Percentiles rank a stretch among this genome's conserved stretches.
These are phyloP conservation scores for Aricia agestis DNA, from an alignment of 1,140 invertebrate species.

Conservation along the genomic window DNA sequence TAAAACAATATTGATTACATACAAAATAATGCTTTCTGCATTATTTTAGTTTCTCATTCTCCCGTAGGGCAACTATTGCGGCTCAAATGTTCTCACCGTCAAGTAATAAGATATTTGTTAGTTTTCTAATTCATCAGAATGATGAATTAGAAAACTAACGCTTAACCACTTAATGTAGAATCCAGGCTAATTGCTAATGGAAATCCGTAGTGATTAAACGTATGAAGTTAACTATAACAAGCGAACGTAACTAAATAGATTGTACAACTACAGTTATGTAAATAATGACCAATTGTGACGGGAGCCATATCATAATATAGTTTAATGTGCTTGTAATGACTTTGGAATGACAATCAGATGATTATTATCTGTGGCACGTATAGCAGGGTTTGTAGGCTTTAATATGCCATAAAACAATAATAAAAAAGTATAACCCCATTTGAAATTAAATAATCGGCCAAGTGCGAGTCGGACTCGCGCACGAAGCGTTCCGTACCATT, in stretches of 20 bases:
- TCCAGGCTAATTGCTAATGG: conserved; percentile 9
- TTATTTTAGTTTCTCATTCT: too few species aligned
- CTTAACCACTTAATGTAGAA: not conserved
- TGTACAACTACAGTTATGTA: not conserved
- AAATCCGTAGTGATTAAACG: not conserved
- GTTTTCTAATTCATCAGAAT: too few species aligned
- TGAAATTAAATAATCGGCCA: too few species aligned
- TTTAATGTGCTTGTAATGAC: conserved; percentile 1
- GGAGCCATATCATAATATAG: not conserved
- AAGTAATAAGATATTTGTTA: not conserved
- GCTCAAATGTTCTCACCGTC: too few species aligned
- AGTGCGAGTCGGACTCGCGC: too few species aligned
- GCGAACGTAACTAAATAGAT: not conserved
- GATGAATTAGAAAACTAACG: not conserved
- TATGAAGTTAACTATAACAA: conserved; percentile 3
- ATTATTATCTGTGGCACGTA: not conserved
- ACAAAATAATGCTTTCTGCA: too few species aligned
- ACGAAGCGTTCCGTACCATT: too few species aligned
- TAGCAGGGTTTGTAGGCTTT: too few species aligned
- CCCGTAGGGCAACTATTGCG: too few species aligned
- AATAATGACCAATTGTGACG: conserved; percentile 1
- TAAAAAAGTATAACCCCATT: too few species aligned
- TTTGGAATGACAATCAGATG: not conserved
- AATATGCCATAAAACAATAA: too few species aligned
- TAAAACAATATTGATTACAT: too few species aligned